These are phyloP conservation scores for Notarius lentiginosus DNA, from an alignment of 2,113 vertebrate genomes.

Conservation along the genomic window DNA sequence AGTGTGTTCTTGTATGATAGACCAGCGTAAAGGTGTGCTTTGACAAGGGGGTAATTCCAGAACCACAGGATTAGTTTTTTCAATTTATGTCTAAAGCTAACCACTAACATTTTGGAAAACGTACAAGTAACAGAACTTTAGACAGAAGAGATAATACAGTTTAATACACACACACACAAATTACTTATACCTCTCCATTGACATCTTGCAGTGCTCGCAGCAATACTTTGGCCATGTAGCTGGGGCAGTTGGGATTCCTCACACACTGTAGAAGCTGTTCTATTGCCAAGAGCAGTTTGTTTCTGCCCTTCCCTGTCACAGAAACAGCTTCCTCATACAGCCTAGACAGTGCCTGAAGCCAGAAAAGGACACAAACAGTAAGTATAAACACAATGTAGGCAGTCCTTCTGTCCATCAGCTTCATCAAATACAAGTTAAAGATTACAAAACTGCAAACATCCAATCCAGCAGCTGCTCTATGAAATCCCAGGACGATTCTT, in stretches of 20 bases:
- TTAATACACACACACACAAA: background rate
- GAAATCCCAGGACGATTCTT: background rate
- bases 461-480: background rate
- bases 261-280: slow-evolving; percentile 75
- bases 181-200: slow-evolving; percentile 72
- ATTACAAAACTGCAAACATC: background rate
- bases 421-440: background rate
- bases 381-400: background rate
- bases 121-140: background rate
- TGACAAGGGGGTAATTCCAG: background rate
- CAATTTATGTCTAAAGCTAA: background rate
- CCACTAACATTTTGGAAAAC: background rate
- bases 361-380: background rate
- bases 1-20: background rate
- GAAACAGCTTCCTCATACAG: slow-evolving; percentile 72
- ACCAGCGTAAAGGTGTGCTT: background rate
- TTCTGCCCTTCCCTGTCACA: slow-evolving; percentile 61
- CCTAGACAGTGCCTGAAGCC: slow-evolving; percentile 73
- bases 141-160: background rate
- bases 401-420: background rate
- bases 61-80: background rate
- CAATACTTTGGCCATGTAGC: slow-evolving; percentile 77
- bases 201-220: slow-evolving; percentile 76
- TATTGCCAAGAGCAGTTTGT: slow-evolving; percentile 70
- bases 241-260: slow-evolving; percentile 73